These are phyloP conservation scores for Sceloporus undulatus DNA, from an alignment of 2,113 vertebrate genomes.

Conservation along the genomic window DNA sequence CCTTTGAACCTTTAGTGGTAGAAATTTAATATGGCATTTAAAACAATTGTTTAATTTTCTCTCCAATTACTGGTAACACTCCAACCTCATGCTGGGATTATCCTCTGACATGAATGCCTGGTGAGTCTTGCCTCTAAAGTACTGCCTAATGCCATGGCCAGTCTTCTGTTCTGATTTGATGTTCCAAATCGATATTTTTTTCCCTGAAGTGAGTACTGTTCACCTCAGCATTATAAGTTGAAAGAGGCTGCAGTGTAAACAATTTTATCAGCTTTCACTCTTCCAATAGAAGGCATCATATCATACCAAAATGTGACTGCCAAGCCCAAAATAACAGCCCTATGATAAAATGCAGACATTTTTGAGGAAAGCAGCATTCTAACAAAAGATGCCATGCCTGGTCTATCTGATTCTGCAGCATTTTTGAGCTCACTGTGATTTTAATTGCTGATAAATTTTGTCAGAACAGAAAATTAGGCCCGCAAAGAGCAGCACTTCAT, in stretches of 20 bases:
- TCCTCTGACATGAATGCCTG: slow-evolving; percentile 46
- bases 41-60: slow-evolving; percentile 27
- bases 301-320: slow-evolving; percentile 3
- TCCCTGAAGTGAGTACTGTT: background rate
- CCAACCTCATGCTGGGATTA: slow-evolving; percentile 66
- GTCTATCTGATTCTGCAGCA: background rate
- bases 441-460: background rate
- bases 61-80: slow-evolving; percentile 31
- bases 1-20: slow-evolving; percentile 20
- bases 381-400: background rate
- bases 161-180: slow-evolving; percentile 3
- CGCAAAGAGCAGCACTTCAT: slow-evolving; percentile 7
- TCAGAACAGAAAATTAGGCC: slow-evolving; percentile 33
- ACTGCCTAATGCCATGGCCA: slow-evolving; percentile 29
- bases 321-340: background rate
- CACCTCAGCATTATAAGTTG: background rate
- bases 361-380: background rate
- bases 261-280: background rate
- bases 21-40: slow-evolving; percentile 25
- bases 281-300: background rate
- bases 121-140: slow-evolving; percentile 46
- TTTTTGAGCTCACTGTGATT: background rate
- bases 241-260: background rate
- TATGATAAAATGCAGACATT: background rate
- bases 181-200: slow-evolving; percentile 26